These are phyloP conservation scores for Chrysina gloriosa DNA, from an alignment of 2,888 invertebrate species.

Conservation along the genomic window DNA sequence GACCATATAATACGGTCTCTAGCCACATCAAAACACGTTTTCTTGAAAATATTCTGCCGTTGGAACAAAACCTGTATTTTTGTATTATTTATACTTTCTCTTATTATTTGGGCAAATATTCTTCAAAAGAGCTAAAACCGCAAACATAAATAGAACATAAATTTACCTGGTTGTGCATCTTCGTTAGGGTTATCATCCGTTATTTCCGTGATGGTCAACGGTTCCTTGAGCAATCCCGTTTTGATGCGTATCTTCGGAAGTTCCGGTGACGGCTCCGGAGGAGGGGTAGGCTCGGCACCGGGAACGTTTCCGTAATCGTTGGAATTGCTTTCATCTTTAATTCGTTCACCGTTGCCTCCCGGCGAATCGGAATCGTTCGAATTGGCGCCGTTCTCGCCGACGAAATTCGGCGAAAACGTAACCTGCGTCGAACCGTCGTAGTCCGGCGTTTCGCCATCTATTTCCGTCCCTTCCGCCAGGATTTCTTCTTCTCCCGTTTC, in stretches of 20 bases:
- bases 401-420: constrained; percentile 57
- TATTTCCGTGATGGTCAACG: constrained; percentile 60
- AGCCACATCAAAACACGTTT: too few relatives aligned
- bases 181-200: constrained; percentile 61
- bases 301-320: constrained; percentile 55
- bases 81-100: too few relatives aligned
- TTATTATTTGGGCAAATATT: background rate
- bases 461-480: constrained; percentile 36
- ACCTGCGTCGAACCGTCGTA: constrained; percentile 45
- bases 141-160: background rate
- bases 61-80: too few relatives aligned
- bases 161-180: constrained; percentile 49
- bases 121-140: background rate
- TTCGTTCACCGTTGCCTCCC: constrained; percentile 36
- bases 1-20: too few relatives aligned
- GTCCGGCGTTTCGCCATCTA: constrained; percentile 32
- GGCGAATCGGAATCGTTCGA: constrained; percentile 39
- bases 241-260: constrained; percentile 64
- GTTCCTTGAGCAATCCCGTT: constrained; percentile 59
- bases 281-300: constrained; percentile 60
- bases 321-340: constrained; percentile 32
- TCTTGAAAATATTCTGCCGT: too few relatives aligned
- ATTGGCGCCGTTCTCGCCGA: constrained; percentile 44
- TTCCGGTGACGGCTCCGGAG: constrained; percentile 56
- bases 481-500: constrained; percentile 32